These are phyloP conservation scores for Fragariocoptes setiger DNA, from an alignment of 1,140 invertebrate genomes.

Conservation along the genomic window DNA sequence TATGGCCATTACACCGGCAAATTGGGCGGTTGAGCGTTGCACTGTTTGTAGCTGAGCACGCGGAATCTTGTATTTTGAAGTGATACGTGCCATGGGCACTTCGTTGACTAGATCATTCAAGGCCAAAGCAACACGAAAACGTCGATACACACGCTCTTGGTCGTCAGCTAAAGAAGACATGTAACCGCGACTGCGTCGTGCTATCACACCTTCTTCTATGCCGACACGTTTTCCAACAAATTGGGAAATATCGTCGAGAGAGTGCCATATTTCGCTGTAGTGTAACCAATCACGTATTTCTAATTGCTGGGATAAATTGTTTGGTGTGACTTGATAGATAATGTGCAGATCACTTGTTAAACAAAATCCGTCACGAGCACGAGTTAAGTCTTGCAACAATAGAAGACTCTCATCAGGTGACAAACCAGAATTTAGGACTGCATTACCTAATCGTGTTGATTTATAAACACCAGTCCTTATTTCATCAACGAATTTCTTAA, in stretches of 20 bases:
- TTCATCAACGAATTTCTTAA: slow-evolving; percentile 1
- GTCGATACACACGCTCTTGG: slow-evolving; percentile 22
- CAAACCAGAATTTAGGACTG: slow-evolving; percentile 64
- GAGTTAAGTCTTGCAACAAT: slow-evolving; percentile 61
- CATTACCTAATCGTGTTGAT: slow-evolving; percentile 54
- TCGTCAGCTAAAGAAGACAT: slow-evolving; percentile 18
- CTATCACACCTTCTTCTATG: slow-evolving; percentile 54
- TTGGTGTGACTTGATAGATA: slow-evolving; percentile 42
- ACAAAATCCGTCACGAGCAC: slow-evolving; percentile 56
- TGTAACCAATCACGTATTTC: slow-evolving; percentile 47
- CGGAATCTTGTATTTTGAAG: slow-evolving; percentile 45
- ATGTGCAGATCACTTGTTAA: slow-evolving; percentile 79
- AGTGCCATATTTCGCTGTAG: slow-evolving; percentile 50
- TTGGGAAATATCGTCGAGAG: slow-evolving; percentile 37
- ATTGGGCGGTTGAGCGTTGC: slow-evolving; percentile 75
- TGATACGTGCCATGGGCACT: slow-evolving; percentile 39
- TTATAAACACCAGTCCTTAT: slow-evolving; percentile 21
- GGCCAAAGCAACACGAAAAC: slow-evolving; percentile 71
- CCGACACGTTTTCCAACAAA: slow-evolving; percentile 66
- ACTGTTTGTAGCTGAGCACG: slow-evolving; percentile 59
- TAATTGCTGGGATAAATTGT: slow-evolving; percentile 10
- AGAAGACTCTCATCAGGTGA: slow-evolving; percentile 60
- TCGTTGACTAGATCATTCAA: slow-evolving; percentile 77
- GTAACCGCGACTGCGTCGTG: slow-evolving; percentile 36
- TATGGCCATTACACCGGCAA: slow-evolving; percentile 77